Base-by-base conservation (phyloP, 2,797 vertebrate genomes). In the Coreius guichenoti region DNA sequence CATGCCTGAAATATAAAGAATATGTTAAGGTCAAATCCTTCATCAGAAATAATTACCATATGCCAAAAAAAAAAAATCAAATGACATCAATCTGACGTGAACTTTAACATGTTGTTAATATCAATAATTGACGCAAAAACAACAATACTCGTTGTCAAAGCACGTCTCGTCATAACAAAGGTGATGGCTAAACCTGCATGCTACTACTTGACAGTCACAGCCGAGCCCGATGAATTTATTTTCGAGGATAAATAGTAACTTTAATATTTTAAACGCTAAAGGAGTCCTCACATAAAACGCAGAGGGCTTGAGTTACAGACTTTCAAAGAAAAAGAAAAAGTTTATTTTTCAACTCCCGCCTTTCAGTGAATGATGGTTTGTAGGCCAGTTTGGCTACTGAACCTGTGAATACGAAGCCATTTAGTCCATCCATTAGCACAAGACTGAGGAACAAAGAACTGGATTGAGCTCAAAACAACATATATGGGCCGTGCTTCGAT, bases 1-100 rank as follows among this genome's bases (percentile, higher is more conserved):
- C 96, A 97, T 97, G 83, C 94, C 98, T 99, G 91, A 79, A 92
- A 89, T 72, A 31, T 36, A 80, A 86, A 67, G 17, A 33, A 29
- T 14, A 33, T 19, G 3, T 23, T n/a, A 16, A 16, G 13, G 3
- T 63, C 8, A 63, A 21, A 39, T 84, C 11, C 5, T 43, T 17
- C 0, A 65, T 45, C 36, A 61, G 1, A 61, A 45, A 74, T 12
- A n/a, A 1, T 12, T 6, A 16, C 3, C 17, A 23, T 16, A n/a
- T n/a, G n/a, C n/a, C n/a, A n/a, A n/a, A n/a, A n/a, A n/a, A 4
- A 26, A 19, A 2, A 33, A 75, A 13, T 26, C 14, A 51, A 33
- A 82, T 61, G 12, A 47, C 17, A 49, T 36, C 14, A 47, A 12
- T 33, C 7, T 49, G 26, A 68, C 21, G 6, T 21, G 3, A 17